These are phyloP conservation scores for Pluvianellus socialis DNA, from an alignment of 2,113 vertebrate genomes.

Conservation along the genomic window DNA sequence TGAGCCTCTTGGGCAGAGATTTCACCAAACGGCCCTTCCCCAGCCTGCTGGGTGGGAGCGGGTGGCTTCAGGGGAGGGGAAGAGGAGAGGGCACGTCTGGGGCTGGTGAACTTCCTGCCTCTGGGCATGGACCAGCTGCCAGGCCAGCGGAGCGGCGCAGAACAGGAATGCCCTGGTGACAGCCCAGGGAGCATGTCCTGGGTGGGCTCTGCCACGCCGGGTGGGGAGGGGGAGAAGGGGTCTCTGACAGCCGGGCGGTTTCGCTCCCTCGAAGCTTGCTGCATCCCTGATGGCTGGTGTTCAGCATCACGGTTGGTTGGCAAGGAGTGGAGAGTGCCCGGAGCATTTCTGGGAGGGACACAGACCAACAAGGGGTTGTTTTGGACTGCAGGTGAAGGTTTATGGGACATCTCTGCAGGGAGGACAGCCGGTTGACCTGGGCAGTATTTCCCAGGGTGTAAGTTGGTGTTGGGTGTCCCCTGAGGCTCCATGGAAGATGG, in stretches of 20 bases:
- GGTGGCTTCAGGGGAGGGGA: not conserved
- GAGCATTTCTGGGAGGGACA: not conserved
- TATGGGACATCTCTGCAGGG: not conserved
- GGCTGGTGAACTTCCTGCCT: conserved; percentile 17
- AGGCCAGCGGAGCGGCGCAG: not conserved
- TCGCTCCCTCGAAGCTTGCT: not conserved
- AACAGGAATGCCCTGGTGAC: not conserved
- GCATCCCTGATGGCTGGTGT: not conserved
- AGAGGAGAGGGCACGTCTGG: not conserved
- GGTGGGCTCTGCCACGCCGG: fast-evolving
- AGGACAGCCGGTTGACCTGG: not conserved
- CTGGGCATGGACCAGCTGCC: conserved; percentile 16
- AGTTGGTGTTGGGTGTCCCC: not conserved
- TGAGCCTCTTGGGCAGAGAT: not conserved
- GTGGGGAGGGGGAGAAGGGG: not conserved
- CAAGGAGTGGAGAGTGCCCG: not conserved
- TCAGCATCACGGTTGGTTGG: not conserved
- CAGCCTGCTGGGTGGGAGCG: not conserved
- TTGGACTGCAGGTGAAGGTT: not conserved
- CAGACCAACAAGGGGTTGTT: not conserved
- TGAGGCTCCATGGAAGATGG: not conserved
- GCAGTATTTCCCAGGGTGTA: not conserved
- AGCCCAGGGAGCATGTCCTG: not conserved
- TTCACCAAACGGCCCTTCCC: not conserved
- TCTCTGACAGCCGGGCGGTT: not conserved